These are phyloP conservation scores for Cyclura pinguis DNA, from an alignment of 2,797 vertebrate genomes.

Conservation along the genomic window DNA sequence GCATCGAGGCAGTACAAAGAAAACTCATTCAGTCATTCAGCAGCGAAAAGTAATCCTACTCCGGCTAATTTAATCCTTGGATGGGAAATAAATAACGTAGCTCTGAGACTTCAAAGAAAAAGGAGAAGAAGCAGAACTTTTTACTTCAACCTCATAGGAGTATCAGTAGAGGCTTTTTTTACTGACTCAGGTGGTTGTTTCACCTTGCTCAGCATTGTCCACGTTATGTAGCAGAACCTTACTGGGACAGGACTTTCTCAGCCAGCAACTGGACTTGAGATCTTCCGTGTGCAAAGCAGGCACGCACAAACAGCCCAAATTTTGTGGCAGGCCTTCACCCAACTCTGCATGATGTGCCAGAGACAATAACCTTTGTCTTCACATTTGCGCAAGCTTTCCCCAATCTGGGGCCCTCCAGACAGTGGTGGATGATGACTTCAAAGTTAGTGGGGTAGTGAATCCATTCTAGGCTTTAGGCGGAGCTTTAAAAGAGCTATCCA, in stretches of 20 bases:
- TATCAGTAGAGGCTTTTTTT: background rate
- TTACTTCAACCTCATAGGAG: background rate
- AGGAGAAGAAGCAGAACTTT: background rate
- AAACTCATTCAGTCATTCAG: slow-evolving; percentile 32
- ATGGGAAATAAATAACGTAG: slow-evolving; percentile 58
- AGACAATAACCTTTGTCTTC: background rate
- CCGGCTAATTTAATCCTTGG: slow-evolving; percentile 60
- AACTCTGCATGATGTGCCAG: background rate
- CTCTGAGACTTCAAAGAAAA: slow-evolving; percentile 6
- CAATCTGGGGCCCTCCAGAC: background rate
- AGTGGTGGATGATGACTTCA: too few relatives aligned
- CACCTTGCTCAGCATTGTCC: too few relatives aligned
- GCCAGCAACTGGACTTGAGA: too few relatives aligned
- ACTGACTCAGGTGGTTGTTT: background rate
- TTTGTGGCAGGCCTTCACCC: too few relatives aligned
- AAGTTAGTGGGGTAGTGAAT: too few relatives aligned
- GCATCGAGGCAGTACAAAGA: slow-evolving; percentile 20
- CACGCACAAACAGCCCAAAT: too few relatives aligned
- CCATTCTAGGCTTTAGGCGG: background rate
- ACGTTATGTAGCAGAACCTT: background rate
- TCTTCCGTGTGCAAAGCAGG: too few relatives aligned
- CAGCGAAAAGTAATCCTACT: slow-evolving; percentile 69
- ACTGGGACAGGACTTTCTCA: background rate
- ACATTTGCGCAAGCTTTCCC: background rate
- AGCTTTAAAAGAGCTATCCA: background rate